phyloP scores from a whole-genome alignment of 2,888 invertebrate species.

The Heteropelma amictum region DNA sequence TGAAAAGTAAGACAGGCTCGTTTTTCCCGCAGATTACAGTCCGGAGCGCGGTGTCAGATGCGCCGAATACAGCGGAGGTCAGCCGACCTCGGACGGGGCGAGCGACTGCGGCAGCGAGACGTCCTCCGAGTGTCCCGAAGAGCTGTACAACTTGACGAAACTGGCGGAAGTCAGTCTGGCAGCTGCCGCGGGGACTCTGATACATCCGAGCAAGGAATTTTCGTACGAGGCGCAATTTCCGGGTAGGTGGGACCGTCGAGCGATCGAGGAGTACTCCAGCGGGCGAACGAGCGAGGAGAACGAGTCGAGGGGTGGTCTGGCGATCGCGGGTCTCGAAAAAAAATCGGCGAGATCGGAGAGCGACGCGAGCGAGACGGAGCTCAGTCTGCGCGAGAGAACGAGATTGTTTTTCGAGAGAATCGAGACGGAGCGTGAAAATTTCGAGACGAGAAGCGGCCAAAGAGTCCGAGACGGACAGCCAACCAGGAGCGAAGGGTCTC shows the following conservation, averaged over 20 bases:
- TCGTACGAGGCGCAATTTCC: conserved; percentile 67
- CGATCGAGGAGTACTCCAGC: conserved; percentile 48
- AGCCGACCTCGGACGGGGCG: conserved; percentile 75
- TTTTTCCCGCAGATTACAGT: conserved; percentile 73
- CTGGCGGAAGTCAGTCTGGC: conserved; percentile 86
- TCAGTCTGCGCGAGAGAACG: conserved; percentile 66
- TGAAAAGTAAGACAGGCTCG: no score
- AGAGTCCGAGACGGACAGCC: conserved; percentile 28
- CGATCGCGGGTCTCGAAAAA: not conserved
- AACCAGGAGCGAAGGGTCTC: no score
- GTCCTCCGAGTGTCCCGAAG: conserved; percentile 80
- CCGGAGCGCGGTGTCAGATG: conserved; percentile 70
- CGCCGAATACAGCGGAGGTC: conserved; percentile 71
- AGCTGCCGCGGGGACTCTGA: conserved; percentile 81
- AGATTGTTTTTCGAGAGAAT: conserved; percentile 73
- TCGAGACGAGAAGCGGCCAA: conserved; percentile 59
- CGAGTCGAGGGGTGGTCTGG: not conserved
- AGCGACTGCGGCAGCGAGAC: conserved; percentile 76
- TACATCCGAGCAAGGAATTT: conserved; percentile 74
- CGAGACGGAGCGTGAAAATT: conserved; percentile 70
- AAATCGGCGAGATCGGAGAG: not conserved
- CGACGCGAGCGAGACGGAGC: conserved; percentile 50
- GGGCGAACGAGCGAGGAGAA: no score
- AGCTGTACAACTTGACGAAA: conserved; percentile 87
- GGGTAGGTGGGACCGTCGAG: no score